A percentile compares a stretch with the other conserved stretches of the same genome.
These are phyloP conservation scores for Protonemura montana DNA, from an alignment of 2,888 invertebrate genomes.

Conservation along the genomic window DNA sequence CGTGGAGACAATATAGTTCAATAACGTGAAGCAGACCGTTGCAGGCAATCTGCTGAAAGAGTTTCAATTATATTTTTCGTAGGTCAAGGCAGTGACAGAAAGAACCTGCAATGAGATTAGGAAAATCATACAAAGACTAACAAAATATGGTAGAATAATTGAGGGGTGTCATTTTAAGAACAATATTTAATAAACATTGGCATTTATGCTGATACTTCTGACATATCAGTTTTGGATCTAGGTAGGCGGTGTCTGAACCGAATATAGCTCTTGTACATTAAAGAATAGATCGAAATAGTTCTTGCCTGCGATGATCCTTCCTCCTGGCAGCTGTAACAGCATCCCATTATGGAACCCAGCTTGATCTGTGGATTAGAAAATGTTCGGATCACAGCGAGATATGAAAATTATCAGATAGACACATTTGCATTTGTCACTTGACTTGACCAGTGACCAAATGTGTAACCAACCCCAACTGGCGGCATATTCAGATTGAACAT, in stretches of 20 bases:
- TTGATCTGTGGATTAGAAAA: background rate
- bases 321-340: slow-evolving; percentile 78
- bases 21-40: no score
- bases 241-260: background rate
- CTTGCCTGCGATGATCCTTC: slow-evolving; percentile 71
- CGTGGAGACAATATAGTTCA: background rate
- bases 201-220: background rate
- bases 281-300: background rate
- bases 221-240: slow-evolving; percentile 52
- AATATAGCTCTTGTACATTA: background rate
- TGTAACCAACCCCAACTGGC: no score
- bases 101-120: no score
- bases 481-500: no score
- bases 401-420: background rate
- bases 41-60: no score
- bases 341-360: slow-evolving; percentile 63
- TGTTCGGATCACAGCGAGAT: background rate
- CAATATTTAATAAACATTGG: no score
- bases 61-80: no score
- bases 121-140: no score
- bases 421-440: background rate
- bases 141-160: no score
- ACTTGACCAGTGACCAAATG: background rate
- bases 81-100: no score
- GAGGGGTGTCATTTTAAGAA: no score